Conservation (phyloP, 2,888 invertebrate species). For the Cryptus armator region DNA sequence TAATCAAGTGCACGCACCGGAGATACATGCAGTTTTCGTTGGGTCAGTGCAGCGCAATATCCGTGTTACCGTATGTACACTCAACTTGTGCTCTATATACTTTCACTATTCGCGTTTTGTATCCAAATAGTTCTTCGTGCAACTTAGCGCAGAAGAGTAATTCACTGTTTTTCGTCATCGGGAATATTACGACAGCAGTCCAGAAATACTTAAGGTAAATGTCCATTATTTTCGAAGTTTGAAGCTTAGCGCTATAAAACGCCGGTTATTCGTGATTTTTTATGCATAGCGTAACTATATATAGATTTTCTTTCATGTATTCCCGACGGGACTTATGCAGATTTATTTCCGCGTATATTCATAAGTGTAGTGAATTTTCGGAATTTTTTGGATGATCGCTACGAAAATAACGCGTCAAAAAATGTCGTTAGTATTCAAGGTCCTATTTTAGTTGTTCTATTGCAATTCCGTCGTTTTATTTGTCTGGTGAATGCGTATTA, state of each 20-base stretch:
- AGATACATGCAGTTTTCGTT: constrained; percentile 44
- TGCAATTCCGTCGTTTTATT: too few relatives aligned
- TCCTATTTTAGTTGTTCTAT: too few relatives aligned
- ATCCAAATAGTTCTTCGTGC: constrained; percentile 19
- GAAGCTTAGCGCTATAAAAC: neutral
- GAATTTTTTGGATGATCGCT: too few relatives aligned
- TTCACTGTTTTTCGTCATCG: neutral
- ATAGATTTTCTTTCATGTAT: too few relatives aligned
- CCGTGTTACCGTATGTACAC: constrained; percentile 25
- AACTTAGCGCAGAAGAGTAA: constrained; percentile 48
- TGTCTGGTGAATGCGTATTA: too few relatives aligned
- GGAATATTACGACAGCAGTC: neutral
- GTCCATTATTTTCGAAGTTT: neutral
- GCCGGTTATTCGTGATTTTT: neutral
- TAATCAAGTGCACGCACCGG: constrained; percentile 55
- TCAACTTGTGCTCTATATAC: constrained; percentile 33
- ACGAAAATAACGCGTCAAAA: too few relatives aligned
- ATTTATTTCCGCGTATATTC: too few relatives aligned
- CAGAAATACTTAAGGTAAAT: constrained; percentile 7
- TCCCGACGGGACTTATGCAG: too few relatives aligned
- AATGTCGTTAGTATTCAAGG: too few relatives aligned
- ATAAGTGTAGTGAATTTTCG: too few relatives aligned
- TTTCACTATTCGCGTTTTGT: constrained; percentile 68
- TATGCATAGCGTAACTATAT: too few relatives aligned
- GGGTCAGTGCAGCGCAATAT: constrained; percentile 58